These are phyloP conservation scores for Aphodius granarius DNA, from an alignment of 2,888 invertebrate genomes.

Conservation along the genomic window DNA sequence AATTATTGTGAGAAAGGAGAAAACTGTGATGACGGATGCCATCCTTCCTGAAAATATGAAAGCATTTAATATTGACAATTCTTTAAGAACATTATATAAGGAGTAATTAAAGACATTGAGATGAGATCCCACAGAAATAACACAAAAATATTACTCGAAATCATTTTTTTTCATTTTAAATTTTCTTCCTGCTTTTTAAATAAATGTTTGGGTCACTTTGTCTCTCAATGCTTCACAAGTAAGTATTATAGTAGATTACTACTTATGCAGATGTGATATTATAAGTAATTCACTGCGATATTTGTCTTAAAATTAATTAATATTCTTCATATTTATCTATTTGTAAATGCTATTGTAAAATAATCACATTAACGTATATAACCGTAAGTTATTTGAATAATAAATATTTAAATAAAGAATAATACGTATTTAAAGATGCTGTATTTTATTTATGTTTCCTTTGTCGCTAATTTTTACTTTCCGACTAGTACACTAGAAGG, in stretches of 20 bases:
- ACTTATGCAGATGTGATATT: not conserved
- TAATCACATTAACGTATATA: not conserved
- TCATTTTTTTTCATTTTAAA: too few relatives aligned
- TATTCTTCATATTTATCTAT: not conserved
- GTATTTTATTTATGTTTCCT: not conserved
- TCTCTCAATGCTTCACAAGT: not conserved
- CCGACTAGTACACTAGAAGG: too few relatives aligned
- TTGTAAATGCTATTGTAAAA: not conserved
- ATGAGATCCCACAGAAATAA: too few relatives aligned
- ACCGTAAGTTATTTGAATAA: not conserved
- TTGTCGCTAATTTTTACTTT: too few relatives aligned
- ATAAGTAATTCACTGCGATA: not conserved
- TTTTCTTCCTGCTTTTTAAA: not conserved
- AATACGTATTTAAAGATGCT: not conserved
- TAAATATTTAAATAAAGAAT: not conserved
- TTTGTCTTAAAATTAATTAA: not conserved
- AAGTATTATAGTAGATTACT: not conserved
- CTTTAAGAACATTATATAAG: not conserved
- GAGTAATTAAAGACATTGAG: not conserved
- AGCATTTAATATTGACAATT: not conserved
- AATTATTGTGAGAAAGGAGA: not conserved
- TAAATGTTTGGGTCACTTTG: not conserved
- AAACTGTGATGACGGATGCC: not conserved
- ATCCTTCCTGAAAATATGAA: not conserved
- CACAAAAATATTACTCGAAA: not conserved